phyloP scores from a whole-genome alignment of 2,113 vertebrate species.

The Myocastor coypus region DNA sequence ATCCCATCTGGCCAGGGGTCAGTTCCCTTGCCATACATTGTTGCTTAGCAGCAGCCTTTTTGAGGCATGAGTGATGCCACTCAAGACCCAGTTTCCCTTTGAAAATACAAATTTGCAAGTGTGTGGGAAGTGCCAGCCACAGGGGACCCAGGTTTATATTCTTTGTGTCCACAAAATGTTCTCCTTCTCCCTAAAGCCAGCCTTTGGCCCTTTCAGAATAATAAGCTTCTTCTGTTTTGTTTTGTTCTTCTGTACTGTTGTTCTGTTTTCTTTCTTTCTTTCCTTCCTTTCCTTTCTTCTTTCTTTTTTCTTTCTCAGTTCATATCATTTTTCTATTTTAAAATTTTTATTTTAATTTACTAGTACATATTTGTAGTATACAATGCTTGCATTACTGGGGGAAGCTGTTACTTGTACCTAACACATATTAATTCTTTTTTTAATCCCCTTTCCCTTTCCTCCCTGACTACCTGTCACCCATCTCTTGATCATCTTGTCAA shows the following conservation, averaged over 20 bases:
- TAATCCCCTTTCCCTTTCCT: neutral
- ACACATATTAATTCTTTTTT: neutral
- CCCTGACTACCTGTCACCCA: neutral
- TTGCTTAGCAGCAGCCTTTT: neutral
- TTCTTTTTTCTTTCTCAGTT: neutral
- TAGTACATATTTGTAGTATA: neutral
- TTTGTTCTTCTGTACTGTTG: neutral
- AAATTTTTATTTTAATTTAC: neutral
- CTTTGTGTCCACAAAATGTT: neutral
- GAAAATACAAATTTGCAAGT: neutral
- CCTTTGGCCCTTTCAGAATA: neutral
- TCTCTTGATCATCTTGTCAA: neutral
- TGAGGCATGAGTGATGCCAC: neutral
- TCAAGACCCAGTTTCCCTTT: neutral
- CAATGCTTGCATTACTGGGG: neutral
- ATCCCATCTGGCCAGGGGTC: neutral
- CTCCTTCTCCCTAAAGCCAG: rapidly evolving
- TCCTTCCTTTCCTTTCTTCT: neutral
- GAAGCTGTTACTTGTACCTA: neutral
- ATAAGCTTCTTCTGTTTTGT: neutral
- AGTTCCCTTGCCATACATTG: neutral
- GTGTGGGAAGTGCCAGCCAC: neutral
- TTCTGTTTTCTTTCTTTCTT: neutral
- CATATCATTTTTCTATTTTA: neutral
- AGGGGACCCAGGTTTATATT: neutral